Evolutionary conservation across 2,888 invertebrate species (phyloP), one percentile per base, ranked within the genome.

Genomic region (Rhamphomyia laevipes): DNA sequence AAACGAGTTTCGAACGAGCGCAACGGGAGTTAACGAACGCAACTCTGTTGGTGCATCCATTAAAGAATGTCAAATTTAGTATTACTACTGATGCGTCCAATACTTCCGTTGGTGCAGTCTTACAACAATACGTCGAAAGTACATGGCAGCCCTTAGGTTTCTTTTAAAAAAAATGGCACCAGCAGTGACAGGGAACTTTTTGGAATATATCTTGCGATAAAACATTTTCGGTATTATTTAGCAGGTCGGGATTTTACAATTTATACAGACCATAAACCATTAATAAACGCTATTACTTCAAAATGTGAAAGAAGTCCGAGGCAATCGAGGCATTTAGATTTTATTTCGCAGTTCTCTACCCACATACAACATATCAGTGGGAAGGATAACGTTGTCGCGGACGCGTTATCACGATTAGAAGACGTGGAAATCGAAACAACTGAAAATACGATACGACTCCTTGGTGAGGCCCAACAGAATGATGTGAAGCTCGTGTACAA

Each of bases 191-290:
- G 64, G 11, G 66, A 67, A 53, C 58, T 70, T 0, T 55, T 67
- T 4, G 66, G 64, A 0, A 63, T 67, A 1, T 70, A 66, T 68
- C 1, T 37, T n/a, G n/a, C n/a, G n/a, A n/a, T n/a, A n/a, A n/a
- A n/a, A n/a, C n/a, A n/a, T n/a, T n/a, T n/a, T n/a, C 49, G 49
- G 23, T 52, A 58, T 49, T 51, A 48, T 33, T 13, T 52, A 16
- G 50, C 52, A 21, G 50, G 49, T 11, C 30, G 50, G 2, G 16
- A 47, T n/a, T 53, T 50, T 40, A 42, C 30, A 9, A 50, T 53
- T n/a, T 21, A 9, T 15, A 51, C 37, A 9, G 50, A 47, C 18
- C 47, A 50, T 33, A 46, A 50, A 17, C 43, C 47, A 15, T 31
- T 46, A 2, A 18, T 31, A 3, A 11, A 33, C n/a, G 41, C 33